Conservation (phyloP, 2,113 vertebrate species). For the Benthochromis sp. region DNA sequence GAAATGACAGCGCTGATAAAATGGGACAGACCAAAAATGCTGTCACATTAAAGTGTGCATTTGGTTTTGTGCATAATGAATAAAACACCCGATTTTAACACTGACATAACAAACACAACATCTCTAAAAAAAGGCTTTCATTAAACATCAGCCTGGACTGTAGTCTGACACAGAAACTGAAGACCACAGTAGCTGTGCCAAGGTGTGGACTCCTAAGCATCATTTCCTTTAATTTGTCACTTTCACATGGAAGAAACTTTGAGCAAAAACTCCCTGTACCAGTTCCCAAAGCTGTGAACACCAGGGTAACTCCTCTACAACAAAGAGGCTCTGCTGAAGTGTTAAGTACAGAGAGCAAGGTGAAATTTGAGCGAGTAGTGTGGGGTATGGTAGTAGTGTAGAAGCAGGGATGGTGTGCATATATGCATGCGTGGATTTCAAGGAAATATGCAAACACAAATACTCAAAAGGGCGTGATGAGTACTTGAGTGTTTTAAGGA, state of each 20-base stretch:
- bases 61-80: neutral
- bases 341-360: neutral
- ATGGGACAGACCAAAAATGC: neutral
- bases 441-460: slow-evolving; percentile 1
- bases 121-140: neutral
- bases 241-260: neutral
- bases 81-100: neutral
- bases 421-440: neutral
- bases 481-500: neutral
- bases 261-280: neutral
- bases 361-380: neutral
- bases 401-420: neutral
- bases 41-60: neutral
- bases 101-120: neutral
- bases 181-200: neutral
- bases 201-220: neutral
- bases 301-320: neutral
- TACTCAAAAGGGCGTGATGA: neutral
- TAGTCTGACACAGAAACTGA: neutral
- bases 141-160: neutral
- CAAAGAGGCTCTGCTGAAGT: neutral
- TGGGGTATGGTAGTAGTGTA: neutral
- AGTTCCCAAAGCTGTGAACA: neutral
- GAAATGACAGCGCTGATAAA: neutral
- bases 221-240: slow-evolving; percentile 10